A percentile compares a stretch with the other conserved stretches of the same genome.
phyloP scores from a whole-genome alignment of 2,797 vertebrate genomes.

The Siniperca undulata region DNA sequence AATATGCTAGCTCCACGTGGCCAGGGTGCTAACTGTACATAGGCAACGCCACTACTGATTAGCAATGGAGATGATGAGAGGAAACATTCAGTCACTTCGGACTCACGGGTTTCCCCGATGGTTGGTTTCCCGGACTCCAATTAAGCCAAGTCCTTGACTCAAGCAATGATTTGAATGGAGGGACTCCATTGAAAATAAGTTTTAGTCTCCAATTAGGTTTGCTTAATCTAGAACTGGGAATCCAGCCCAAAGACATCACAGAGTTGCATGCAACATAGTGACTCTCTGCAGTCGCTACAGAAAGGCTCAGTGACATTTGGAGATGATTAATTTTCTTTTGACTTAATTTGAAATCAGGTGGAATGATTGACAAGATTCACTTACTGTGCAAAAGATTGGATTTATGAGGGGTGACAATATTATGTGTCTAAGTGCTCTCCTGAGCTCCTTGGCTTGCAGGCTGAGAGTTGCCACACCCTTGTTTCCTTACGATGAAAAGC shows the following conservation, averaged over 20 bases:
- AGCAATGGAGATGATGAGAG: conserved; percentile 74
- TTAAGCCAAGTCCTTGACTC: conserved; percentile 63
- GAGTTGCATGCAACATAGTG: conserved; percentile 42
- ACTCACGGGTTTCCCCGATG: conserved; percentile 49
- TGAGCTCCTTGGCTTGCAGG: conserved; percentile 67
- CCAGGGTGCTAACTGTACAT: conserved; percentile 68
- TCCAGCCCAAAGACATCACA: conserved; percentile 57
- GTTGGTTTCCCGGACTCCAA: conserved; percentile 72
- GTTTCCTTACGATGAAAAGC: conserved; percentile 74
- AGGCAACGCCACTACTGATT: conserved; percentile 74
- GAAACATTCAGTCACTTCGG: conserved; percentile 80
- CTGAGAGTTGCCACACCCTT: conserved; percentile 72
- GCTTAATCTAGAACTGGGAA: conserved; percentile 70
- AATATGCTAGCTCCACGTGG: conserved; percentile 58
- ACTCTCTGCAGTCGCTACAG: conserved; percentile 33
- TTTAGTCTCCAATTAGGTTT: conserved; percentile 68
- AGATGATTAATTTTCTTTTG: conserved; percentile 56
- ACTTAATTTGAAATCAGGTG: conserved; percentile 63
- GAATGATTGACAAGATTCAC: conserved; percentile 67
- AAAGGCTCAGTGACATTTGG: conserved; percentile 37
- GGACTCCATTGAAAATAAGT: conserved; percentile 61
- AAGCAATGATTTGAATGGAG: conserved; percentile 63
- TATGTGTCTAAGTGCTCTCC: conserved; percentile 62
- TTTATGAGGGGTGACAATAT: conserved; percentile 67
- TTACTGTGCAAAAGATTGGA: conserved; percentile 54